A percentile compares a stretch with the other conserved stretches of the same genome.
Conservation (phyloP, 2,888 invertebrate genomes). For the Luffia ferchaultella region DNA sequence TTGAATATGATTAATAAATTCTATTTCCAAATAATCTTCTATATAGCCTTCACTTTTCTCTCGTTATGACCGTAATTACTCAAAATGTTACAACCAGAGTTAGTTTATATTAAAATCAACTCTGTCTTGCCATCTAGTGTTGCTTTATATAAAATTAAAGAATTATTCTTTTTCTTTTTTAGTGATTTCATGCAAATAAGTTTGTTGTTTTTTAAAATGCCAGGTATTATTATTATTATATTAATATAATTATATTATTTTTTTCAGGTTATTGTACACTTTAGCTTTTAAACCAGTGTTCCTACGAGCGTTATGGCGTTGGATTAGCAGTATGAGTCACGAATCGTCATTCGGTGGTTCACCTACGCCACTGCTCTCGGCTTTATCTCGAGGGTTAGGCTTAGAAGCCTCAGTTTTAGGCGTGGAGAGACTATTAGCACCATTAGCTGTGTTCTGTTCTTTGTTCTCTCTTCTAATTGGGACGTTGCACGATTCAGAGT, state of each 20-base stretch:
- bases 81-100: no score
- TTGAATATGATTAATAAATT: no score
- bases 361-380: conserved; percentile 68
- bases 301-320: conserved; percentile 78
- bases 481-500: conserved; percentile 87
- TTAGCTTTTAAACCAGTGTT: conserved; percentile 82
- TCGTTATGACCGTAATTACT: no score
- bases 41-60: no score
- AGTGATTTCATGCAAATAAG: no score
- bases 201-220: no score
- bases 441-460: conserved; percentile 85
- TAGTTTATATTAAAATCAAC: no score
- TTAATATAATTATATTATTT: not conserved
- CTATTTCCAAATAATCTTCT: no score
- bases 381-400: conserved; percentile 72
- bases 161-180: no score
- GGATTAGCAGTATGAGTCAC: conserved; percentile 52
- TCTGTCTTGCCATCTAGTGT: no score
- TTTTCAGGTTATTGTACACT: conserved; percentile 74
- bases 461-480: conserved; percentile 81
- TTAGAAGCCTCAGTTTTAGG: conserved; percentile 64
- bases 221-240: no score
- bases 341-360: conserved; percentile 46
- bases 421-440: conserved; percentile 75
- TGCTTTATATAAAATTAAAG: no score